Percentiles rank a stretch among this genome's conserved stretches.
Conservation (phyloP, 1,140 invertebrate genomes). For the Lepidotrigona ventralis region DNA sequence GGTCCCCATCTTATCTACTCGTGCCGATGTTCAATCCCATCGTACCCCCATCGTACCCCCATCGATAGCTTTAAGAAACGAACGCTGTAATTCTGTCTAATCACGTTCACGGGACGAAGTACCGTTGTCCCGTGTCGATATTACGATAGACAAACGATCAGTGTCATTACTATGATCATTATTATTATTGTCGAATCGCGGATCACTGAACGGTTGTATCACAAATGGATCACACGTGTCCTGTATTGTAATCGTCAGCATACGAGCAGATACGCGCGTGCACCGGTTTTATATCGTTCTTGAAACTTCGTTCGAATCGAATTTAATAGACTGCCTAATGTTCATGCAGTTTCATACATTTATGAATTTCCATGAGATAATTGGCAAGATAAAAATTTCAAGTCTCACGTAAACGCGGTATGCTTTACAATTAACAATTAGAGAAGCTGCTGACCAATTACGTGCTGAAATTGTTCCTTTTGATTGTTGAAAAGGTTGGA, state of each 20-base stretch:
- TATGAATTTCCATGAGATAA: too few species aligned
- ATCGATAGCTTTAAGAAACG: constrained; percentile 44
- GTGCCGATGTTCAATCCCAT: background rate
- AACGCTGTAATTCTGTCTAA: background rate
- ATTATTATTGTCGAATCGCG: background rate
- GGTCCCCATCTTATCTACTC: background rate
- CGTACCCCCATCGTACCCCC: background rate
- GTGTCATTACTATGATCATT: constrained; percentile 19
- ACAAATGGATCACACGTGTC: constrained; percentile 18
- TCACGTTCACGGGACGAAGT: background rate
- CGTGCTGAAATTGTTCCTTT: background rate
- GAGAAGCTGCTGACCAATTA: background rate
- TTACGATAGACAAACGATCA: constrained; percentile 31
- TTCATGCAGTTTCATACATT: background rate
- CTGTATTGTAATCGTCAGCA: constrained; percentile 3
- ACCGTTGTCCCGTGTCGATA: constrained; percentile 28
- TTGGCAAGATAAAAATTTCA: background rate
- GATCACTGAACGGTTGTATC: constrained; percentile 3
- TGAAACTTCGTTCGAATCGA: background rate
- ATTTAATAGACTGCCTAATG: background rate
- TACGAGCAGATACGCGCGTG: constrained; percentile 10
- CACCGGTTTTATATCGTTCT: constrained; percentile 9
- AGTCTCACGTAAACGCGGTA: background rate
- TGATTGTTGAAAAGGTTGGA: background rate
- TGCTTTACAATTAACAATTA: background rate